phyloP scores from a whole-genome alignment of 2,797 vertebrate genomes.

The Pangasius djambal region DNA sequence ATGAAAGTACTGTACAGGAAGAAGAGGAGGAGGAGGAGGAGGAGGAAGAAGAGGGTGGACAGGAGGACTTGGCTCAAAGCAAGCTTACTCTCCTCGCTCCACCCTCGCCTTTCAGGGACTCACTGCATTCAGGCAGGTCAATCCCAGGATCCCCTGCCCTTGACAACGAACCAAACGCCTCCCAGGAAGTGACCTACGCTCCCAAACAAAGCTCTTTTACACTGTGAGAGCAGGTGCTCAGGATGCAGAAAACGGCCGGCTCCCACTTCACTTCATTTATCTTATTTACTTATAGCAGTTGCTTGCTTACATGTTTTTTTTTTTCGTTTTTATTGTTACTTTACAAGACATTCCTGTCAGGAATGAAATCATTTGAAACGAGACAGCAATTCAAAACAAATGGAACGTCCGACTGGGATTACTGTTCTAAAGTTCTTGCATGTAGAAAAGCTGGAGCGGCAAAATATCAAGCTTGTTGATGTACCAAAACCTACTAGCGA shows the following conservation, averaged over 20 bases:
- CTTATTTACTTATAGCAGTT: conserved; percentile 29
- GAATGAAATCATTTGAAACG: not conserved
- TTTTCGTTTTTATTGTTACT: not conserved
- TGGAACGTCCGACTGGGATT: conserved; percentile 39
- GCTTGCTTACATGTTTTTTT: conserved; percentile 30
- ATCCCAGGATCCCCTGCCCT: conserved; percentile 82
- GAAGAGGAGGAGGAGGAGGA: conserved; percentile 69
- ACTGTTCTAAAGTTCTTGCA: conserved; percentile 23
- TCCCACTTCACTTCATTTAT: conserved; percentile 20
- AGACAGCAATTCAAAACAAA: conserved; percentile 5
- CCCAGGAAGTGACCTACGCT: conserved; percentile 48
- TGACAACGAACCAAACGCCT: conserved; percentile 19
- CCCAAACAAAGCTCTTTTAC: conserved; percentile 95
- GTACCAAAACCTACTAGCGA: conserved; percentile 7
- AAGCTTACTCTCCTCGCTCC: conserved; percentile 88
- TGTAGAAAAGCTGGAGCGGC: not conserved
- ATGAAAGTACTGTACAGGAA: conserved; percentile 79
- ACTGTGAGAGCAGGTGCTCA: conserved; percentile 79
- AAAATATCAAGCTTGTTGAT: conserved; percentile 6
- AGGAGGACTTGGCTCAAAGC: conserved; percentile 75
- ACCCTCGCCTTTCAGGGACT: conserved; percentile 97
- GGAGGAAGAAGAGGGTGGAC: conserved; percentile 60
- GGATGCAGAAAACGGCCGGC: conserved; percentile 22
- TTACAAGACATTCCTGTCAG: conserved; percentile 23
- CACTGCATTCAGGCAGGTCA: conserved; percentile 86